Percentiles rank a stretch among this genome's conserved stretches.
Conservation (phyloP, 2,888 invertebrate species). For the Fragum fragum region DNA sequence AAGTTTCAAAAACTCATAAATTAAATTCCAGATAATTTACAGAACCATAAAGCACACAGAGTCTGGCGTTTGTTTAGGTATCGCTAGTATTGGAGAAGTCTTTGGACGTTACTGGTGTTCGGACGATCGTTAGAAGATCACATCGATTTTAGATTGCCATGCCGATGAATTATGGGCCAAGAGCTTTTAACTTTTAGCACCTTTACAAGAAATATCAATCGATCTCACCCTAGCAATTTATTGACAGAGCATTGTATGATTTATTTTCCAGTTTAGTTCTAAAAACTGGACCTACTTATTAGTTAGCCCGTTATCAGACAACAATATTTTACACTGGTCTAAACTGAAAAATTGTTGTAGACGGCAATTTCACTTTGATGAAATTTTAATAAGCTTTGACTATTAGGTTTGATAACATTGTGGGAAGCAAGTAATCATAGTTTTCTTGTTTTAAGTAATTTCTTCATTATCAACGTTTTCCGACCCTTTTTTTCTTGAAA, state of each 20-base stretch:
- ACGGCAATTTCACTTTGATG: too few relatives aligned
- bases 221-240: not conserved
- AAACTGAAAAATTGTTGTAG: too few relatives aligned
- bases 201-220: not conserved
- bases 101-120: not conserved
- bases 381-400: too few relatives aligned
- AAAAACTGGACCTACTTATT: too few relatives aligned
- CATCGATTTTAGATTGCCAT: slow-evolving; percentile 24
- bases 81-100: not conserved
- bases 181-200: slow-evolving; percentile 5
- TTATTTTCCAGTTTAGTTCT: too few relatives aligned
- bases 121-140: slow-evolving; percentile 15
- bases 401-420: too few relatives aligned
- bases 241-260: not conserved
- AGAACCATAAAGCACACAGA: not conserved
- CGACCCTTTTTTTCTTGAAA: too few relatives aligned
- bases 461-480: too few relatives aligned
- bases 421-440: too few relatives aligned
- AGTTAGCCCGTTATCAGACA: too few relatives aligned
- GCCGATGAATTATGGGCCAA: slow-evolving; percentile 13
- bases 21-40: not conserved
- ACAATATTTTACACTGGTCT: too few relatives aligned
- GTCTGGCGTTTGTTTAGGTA: slow-evolving; percentile 7
- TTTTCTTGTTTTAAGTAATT: too few relatives aligned
- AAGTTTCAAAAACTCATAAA: slow-evolving; percentile 23